Evolutionary conservation across 2,113 vertebrate genomes (phyloP).

Genomic region (Bothrops jararaca): DNA sequence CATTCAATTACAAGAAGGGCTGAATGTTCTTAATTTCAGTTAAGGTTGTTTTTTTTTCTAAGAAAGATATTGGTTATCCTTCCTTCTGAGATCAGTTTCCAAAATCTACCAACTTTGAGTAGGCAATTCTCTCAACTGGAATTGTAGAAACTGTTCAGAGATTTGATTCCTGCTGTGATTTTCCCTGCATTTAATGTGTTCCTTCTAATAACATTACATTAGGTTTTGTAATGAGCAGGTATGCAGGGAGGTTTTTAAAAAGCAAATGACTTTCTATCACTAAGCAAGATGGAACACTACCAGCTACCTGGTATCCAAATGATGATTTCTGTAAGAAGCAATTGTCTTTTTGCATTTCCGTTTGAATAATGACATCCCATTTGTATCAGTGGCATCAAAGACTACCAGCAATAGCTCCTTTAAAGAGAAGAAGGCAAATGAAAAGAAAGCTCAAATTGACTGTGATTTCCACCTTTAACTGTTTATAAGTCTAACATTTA

Average conservation of each 20-base stretch:
- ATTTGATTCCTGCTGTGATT: constrained; percentile 4
- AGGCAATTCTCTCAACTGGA: constrained; percentile 7
- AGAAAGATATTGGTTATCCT: constrained; percentile 48
- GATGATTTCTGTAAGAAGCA: constrained; percentile 26
- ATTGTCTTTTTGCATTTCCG: constrained; percentile 35
- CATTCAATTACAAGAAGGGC: constrained; percentile 44
- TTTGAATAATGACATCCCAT: constrained; percentile 47
- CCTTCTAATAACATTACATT: constrained; percentile 41
- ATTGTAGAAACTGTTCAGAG: background rate
- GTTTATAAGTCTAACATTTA: background rate
- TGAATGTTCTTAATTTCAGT: constrained; percentile 21
- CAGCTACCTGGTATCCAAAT: constrained; percentile 28
- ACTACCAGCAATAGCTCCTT: background rate
- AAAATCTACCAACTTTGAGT: constrained; percentile 21
- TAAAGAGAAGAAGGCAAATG: background rate
- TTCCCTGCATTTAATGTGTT: constrained; percentile 25
- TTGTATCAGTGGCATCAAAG: constrained; percentile 35
- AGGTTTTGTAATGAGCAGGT: constrained; percentile 39
- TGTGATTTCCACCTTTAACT: background rate
- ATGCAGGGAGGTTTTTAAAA: constrained; percentile 32
- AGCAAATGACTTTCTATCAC: constrained; percentile 47
- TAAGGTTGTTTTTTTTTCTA: constrained; percentile 1
- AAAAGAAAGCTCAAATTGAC: background rate
- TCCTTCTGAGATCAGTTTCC: constrained; percentile 47
- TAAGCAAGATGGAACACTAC: constrained; percentile 8